Conservation (phyloP, 2,888 invertebrate genomes). For the Drosophila demipolita region DNA sequence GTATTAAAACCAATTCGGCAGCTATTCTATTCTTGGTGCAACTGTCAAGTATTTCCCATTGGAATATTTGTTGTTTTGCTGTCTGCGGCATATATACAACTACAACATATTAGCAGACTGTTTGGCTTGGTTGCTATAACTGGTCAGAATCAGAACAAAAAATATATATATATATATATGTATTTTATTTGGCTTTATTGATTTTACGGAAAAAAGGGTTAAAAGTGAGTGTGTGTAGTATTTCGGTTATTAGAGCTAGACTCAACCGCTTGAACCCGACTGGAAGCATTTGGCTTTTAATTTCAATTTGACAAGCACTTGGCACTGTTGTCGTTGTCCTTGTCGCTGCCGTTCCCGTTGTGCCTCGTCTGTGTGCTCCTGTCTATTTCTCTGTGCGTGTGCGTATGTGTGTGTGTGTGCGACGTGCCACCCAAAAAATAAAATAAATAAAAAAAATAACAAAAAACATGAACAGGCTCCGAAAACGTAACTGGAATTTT, state of each 20-base stretch:
- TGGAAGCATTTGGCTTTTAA: slow-evolving; percentile 74
- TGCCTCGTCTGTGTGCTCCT: neutral
- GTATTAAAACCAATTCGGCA: neutral
- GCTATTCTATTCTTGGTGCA: slow-evolving; percentile 33
- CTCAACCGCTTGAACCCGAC: slow-evolving; percentile 44
- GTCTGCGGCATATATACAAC: slow-evolving; percentile 48
- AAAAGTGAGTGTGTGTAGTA: neutral
- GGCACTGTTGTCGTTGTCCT: slow-evolving; percentile 54
- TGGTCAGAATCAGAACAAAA: slow-evolving; percentile 35
- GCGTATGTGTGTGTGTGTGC: neutral
- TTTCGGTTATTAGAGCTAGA: slow-evolving; percentile 35
- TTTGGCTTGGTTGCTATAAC: slow-evolving; percentile 2
- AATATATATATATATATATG: slow-evolving; percentile 12
- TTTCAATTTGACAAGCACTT: slow-evolving; percentile 79
- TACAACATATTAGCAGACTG: slow-evolving; percentile 56
- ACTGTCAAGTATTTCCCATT: slow-evolving; percentile 40
- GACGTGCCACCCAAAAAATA: slow-evolving; percentile 25
- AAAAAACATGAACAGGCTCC: slow-evolving; percentile 24
- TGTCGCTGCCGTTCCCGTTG: neutral
- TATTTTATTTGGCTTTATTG: slow-evolving; percentile 75
- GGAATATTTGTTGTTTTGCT: slow-evolving; percentile 29
- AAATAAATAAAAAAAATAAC: neutral
- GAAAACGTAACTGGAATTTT: slow-evolving; percentile 61
- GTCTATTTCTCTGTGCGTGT: neutral
- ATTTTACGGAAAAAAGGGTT: slow-evolving; percentile 51